These are phyloP conservation scores for Hetaerina americana DNA, from an alignment of 1,140 invertebrate genomes.

Conservation along the genomic window DNA sequence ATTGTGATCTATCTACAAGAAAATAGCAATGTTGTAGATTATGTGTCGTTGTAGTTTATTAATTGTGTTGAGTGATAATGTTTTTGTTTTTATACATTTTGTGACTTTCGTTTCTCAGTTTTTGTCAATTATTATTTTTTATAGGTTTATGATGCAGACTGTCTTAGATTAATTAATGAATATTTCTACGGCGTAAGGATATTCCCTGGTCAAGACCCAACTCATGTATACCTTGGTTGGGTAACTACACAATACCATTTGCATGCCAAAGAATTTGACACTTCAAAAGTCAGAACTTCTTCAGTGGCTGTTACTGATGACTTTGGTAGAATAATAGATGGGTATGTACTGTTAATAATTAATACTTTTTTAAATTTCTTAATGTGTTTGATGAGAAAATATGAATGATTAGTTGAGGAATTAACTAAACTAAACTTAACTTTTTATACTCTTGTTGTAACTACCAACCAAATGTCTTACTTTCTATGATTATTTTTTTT, in stretches of 20 bases:
- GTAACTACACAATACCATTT: conserved; percentile 93
- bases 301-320: conserved; percentile 76
- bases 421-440: conserved; percentile 6
- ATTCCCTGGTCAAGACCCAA: conserved; percentile 93
- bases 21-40: no score
- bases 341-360: no score
- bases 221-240: conserved; percentile 97
- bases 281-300: conserved; percentile 69
- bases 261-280: conserved; percentile 80
- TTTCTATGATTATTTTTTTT: conserved; percentile 11
- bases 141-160: conserved; percentile 63
- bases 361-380: not conserved
- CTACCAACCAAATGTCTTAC: not conserved
- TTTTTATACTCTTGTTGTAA: no score
- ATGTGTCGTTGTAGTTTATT: no score
- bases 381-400: not conserved
- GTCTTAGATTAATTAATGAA: conserved; percentile 88
- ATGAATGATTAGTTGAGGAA: not conserved
- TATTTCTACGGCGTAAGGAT: conserved; percentile 92
- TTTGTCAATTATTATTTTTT: no score
- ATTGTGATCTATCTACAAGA: no score
- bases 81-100: no score
- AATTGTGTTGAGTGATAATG: no score
- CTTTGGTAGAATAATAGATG: conserved; percentile 54
- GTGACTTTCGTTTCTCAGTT: no score